phyloP scores from a whole-genome alignment of 2,888 invertebrate species.

The Drosophila falleni region DNA sequence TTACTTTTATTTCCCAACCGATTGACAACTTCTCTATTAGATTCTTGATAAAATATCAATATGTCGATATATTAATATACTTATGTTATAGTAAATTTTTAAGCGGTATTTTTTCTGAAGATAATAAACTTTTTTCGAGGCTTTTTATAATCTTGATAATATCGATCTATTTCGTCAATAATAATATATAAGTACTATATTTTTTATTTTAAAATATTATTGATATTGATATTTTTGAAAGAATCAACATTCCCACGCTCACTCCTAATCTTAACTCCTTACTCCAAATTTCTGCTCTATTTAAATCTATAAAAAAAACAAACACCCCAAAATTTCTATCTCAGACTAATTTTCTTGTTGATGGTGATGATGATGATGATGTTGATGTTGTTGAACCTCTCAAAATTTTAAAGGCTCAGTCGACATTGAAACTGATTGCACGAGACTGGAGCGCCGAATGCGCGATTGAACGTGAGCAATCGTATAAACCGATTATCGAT shows the following conservation, averaged over 20 bases:
- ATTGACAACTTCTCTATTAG: no score
- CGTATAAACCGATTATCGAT: constrained; percentile 95
- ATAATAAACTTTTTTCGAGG: no score
- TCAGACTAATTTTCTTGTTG: constrained; percentile 54
- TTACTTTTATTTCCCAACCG: neutral
- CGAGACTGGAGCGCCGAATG: constrained; percentile 98
- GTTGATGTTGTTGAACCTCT: constrained; percentile 84
- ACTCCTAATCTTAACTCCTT: neutral
- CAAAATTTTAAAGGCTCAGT: constrained; percentile 90
- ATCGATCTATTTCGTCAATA: no score
- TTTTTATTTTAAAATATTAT: neutral
- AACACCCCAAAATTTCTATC: constrained; percentile 38
- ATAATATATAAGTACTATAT: no score
- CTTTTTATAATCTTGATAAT: no score
- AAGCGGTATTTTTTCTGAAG: no score
- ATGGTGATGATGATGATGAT: constrained; percentile 65
- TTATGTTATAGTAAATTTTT: no score
- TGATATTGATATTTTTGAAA: neutral
- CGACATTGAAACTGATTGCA: constrained; percentile 97
- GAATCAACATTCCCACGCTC: neutral
- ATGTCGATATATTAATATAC: no score
- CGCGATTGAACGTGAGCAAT: constrained; percentile 92
- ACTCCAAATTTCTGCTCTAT: neutral
- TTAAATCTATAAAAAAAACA: constrained; percentile 9
- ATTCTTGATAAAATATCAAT: no score